These are phyloP conservation scores for Cetonia aurata DNA, from an alignment of 2,888 invertebrate genomes.

Conservation along the genomic window DNA sequence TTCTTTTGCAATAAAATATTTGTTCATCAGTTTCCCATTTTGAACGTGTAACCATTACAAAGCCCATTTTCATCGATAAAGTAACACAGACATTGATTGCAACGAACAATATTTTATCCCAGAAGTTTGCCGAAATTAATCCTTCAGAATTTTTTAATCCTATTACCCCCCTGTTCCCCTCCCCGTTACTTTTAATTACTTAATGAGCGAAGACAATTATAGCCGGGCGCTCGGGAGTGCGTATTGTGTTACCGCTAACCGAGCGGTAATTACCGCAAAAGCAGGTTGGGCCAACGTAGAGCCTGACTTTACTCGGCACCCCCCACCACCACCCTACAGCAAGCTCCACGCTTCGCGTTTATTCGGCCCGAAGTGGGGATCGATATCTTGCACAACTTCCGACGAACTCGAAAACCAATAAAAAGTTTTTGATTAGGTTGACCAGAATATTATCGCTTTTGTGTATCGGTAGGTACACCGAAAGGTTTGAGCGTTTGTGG, in stretches of 20 bases:
- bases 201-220: slow-evolving; percentile 35
- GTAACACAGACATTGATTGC: no score
- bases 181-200: slow-evolving; percentile 31
- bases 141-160: slow-evolving; percentile 21
- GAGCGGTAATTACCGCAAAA: slow-evolving; percentile 27
- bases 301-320: not conserved
- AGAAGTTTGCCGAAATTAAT: not conserved
- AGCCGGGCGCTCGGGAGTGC: slow-evolving; percentile 3
- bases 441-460: slow-evolving; percentile 24
- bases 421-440: slow-evolving; percentile 39
- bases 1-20: no score
- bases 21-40: no score
- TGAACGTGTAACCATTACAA: no score
- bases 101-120: no score
- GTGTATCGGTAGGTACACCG: not conserved
- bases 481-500: not conserved
- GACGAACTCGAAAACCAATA: slow-evolving; percentile 4
- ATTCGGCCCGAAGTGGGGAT: slow-evolving; percentile 7
- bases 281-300: not conserved
- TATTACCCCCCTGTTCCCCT: slow-evolving; percentile 4
- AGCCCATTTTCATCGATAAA: no score
- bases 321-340: not conserved
- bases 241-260: slow-evolving; percentile 26
- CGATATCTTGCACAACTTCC: slow-evolving; percentile 26
- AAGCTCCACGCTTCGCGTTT: not conserved